phyloP scores from a whole-genome alignment of 2,797 vertebrate genomes.

The Pelodytes ibericus region DNA sequence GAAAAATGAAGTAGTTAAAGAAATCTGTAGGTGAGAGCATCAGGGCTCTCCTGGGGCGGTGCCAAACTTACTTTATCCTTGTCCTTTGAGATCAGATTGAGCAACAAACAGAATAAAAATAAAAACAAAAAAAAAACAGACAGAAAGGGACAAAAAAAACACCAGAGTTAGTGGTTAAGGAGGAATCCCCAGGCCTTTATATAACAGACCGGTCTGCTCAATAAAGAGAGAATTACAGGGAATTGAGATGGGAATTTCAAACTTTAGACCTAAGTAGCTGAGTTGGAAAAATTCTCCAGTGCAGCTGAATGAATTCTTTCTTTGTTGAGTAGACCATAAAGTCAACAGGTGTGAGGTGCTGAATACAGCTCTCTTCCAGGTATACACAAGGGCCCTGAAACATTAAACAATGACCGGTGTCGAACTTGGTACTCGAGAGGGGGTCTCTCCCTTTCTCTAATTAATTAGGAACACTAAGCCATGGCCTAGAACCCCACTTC shows the following conservation, averaged over 20 bases:
- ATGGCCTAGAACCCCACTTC: no score
- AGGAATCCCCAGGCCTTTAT: slow-evolving; percentile 28
- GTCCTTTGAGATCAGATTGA: slow-evolving; percentile 74
- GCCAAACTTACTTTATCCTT: slow-evolving; percentile 80
- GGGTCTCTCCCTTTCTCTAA: no score
- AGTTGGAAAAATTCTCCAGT: no score
- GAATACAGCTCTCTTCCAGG: slow-evolving; percentile 4
- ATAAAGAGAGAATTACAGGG: not conserved
- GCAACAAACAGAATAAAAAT: slow-evolving; percentile 51
- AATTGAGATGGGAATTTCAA: no score
- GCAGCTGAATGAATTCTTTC: no score
- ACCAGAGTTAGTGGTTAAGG: slow-evolving; percentile 50
- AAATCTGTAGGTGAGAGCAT: slow-evolving; percentile 46
- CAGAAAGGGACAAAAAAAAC: slow-evolving; percentile 58
- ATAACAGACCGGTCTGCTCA: no score
- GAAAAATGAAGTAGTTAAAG: slow-evolving; percentile 46
- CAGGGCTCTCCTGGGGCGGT: slow-evolving; percentile 27
- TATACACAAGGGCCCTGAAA: slow-evolving; percentile 5
- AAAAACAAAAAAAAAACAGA: slow-evolving; percentile 59
- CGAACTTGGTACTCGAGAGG: no score
- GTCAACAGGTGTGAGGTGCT: slow-evolving; percentile 45
- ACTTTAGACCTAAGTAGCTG: no score
- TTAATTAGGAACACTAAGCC: no score
- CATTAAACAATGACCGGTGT: not conserved
- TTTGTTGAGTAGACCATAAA: no score